Base-by-base conservation (phyloP, 2,888 invertebrate genomes). In the Drosophila sordidula region DNA sequence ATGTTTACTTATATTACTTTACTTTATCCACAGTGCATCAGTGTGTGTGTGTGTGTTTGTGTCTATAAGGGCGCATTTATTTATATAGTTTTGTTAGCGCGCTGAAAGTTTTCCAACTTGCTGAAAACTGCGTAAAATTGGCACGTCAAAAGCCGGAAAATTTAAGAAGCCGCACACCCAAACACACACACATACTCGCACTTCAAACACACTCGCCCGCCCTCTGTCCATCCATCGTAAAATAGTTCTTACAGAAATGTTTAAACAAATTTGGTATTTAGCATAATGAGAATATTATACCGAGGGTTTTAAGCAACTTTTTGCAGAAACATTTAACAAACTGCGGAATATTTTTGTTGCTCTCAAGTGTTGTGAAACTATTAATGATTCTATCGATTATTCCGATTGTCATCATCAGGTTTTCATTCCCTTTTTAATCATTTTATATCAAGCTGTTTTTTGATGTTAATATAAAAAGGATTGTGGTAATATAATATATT, bases 121-220 rank as follows among this genome's bases (percentile, higher is more conserved):
- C 75, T 79, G 75, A 70, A 76, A 76, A 78, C 70, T 78, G 75
- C 75, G 79, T 75, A 58, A 85, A 80, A 80, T 85, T 81, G 80
- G 83, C 86, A 80, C 79, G 86, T 85, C 82, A 85, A 81, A 85
- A 75, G 79, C 86, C 65, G 75, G 75, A 71, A 80, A 85, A 80
- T 80, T 85, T 71, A 81, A 80, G 79, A 52, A 70, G 56, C 62
- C 45, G 41, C 14, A 51, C 50, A 42, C 41, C 51, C 55, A 58
- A 26, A 57, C 52, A 51, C 54, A 51, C 45, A 45, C 36, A 18
- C 38, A 18, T 32, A 34, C 34, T 6, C 41, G 9, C 42, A 12
- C 34, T n/a, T 26, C 11, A 22, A 26, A 69, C 34, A 47, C 16
- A 41, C 41, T 46, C 25, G 68, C 39, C 39, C 68, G 49, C 54